Conservation (phyloP, 2,797 vertebrate species). For the Girardinus metallicus region DNA sequence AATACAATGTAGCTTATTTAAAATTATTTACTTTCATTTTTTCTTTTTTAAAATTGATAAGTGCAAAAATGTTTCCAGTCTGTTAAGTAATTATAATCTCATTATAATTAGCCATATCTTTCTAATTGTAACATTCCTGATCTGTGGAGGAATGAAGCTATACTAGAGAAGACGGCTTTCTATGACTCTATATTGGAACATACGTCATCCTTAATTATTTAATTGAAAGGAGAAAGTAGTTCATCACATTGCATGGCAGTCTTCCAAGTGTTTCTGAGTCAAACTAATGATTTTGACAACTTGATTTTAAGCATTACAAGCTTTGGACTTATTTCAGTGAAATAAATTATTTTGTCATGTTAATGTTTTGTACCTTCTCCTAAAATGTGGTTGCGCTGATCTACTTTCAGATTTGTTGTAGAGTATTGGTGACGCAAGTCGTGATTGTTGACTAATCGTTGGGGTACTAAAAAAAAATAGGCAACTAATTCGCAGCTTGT, state of each 20-base stretch:
- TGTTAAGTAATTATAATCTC: neutral
- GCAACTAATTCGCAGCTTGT: slow-evolving; percentile 2
- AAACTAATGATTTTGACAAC: too few relatives aligned
- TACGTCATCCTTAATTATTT: neutral
- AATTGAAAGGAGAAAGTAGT: neutral
- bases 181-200: neutral
- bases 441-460: neutral
- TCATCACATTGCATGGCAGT: neutral
- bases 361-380: neutral
- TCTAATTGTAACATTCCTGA: neutral
- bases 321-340: too few relatives aligned
- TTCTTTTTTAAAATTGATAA: neutral
- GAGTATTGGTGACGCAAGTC: neutral
- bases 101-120: neutral
- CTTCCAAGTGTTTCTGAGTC: neutral
- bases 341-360: neutral
- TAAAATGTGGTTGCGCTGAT: neutral
- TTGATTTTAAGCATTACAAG: neutral
- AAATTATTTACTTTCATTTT: neutral
- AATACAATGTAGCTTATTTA: neutral
- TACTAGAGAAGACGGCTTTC: neutral
- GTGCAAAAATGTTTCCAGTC: neutral
- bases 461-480: neutral
- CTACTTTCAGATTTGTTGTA: neutral
- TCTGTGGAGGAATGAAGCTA: neutral